Evolutionary conservation across 2,888 invertebrate genomes (phyloP).

Genomic region (Hemistola chrysoprasaria): DNA sequence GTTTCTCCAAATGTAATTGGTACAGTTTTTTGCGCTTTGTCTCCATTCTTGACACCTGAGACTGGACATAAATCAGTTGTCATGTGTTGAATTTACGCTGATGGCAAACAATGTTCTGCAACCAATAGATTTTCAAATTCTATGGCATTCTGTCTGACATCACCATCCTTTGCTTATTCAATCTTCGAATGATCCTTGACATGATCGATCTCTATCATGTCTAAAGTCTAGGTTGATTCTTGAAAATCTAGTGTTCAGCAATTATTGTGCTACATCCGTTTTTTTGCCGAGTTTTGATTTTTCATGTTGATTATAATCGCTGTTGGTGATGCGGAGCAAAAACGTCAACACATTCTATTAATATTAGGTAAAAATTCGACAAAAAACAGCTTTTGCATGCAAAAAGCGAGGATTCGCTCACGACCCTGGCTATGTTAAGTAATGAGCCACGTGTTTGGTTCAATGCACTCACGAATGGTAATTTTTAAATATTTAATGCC

Average conservation of each 20-base stretch:
- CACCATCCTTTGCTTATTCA: slow-evolving; percentile 45
- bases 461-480: slow-evolving; percentile 75
- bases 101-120: slow-evolving; percentile 56
- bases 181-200: slow-evolving; percentile 53
- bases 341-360: slow-evolving; percentile 60
- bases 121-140: slow-evolving; percentile 63
- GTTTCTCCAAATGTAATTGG: slow-evolving; percentile 61
- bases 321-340: slow-evolving; percentile 48
- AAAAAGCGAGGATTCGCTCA: slow-evolving; percentile 64
- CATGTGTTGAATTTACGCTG: slow-evolving; percentile 63
- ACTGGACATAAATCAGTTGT: slow-evolving; percentile 73
- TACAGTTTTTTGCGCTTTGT: slow-evolving; percentile 59
- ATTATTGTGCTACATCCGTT: slow-evolving; percentile 35
- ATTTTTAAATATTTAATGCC: slow-evolving; percentile 65
- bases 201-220: slow-evolving; percentile 46
- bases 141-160: slow-evolving; percentile 57
- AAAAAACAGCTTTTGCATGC: slow-evolving; percentile 57
- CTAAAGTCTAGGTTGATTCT: slow-evolving; percentile 39
- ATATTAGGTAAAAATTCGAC: slow-evolving; percentile 54
- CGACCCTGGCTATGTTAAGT: slow-evolving; percentile 66
- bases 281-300: slow-evolving; percentile 48
- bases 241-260: slow-evolving; percentile 38
- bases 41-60: slow-evolving; percentile 70
- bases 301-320: slow-evolving; percentile 49
- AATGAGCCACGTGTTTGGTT: slow-evolving; percentile 78